Percentiles rank a stretch among this genome's conserved stretches.
phyloP scores from a whole-genome alignment of 2,797 vertebrate species.

The Choloepus didactylus region DNA sequence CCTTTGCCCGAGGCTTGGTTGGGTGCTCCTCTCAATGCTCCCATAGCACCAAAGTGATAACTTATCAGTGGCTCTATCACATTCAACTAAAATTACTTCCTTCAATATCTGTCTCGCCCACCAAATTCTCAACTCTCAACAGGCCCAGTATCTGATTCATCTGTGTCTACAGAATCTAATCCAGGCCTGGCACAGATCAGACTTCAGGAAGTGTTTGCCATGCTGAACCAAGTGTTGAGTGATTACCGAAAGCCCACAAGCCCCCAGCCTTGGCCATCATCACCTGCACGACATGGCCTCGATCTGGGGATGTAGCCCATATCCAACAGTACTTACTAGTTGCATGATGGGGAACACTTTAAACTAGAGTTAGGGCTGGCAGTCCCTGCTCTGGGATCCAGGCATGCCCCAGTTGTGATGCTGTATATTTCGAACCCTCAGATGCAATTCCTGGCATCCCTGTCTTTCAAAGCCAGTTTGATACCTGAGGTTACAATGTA shows the following conservation, averaged over 20 bases:
- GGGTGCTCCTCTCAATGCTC: not conserved
- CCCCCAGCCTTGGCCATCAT: not conserved
- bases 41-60: not conserved
- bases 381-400: not conserved
- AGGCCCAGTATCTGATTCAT: conserved; percentile 4
- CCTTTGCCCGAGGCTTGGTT: not conserved
- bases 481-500: conserved; percentile 12
- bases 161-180: not conserved
- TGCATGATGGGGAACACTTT: not conserved
- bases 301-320: not conserved
- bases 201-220: conserved; percentile 23
- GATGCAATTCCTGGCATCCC: not conserved
- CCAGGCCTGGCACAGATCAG: not conserved
- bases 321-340: not conserved
- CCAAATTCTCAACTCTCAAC: not conserved
- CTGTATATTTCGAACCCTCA: not conserved
- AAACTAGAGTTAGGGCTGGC: not conserved
- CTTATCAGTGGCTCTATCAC: not conserved
- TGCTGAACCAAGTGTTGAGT: not conserved
- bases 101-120: not conserved
- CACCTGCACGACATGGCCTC: not conserved
- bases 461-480: conserved; percentile 43
- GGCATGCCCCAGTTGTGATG: not conserved
- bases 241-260: conserved; percentile 17
- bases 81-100: conserved; percentile 40